Base-by-base conservation (phyloP, 2,888 invertebrate genomes). In the Antheraea yamamai region DNA sequence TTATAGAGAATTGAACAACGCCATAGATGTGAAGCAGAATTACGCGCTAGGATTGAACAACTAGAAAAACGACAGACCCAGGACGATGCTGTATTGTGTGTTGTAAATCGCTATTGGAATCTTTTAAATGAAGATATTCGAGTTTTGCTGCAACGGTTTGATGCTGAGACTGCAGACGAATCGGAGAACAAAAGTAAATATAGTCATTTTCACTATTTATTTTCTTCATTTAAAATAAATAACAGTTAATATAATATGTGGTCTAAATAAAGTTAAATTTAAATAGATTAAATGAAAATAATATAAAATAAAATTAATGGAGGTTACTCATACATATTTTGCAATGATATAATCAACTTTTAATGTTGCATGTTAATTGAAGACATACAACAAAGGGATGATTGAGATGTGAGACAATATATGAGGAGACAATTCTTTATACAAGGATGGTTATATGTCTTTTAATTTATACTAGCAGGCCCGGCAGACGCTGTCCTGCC, bases 61-160 rank as follows among this genome's bases (percentile, higher is more conserved):
- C 91, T 99, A 77, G 99, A 99, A 87, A 98, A 98, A 88, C 95
- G 99, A 2, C 99, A 99, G 91, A 98, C 98, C 14, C 98, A 98
- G 89, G 99, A 99, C 89, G 99, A 99, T 95, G 99, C 99, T 52
- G 99, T 99, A 52, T 95, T 99, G 10, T 99, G 99, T 95, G 99
- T 99, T 75, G 99, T 99, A 14, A 99, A 99, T 94, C 96, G 99
- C 64, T 98, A 98, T 90, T 99, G 99, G 99, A 99, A 98, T 93
- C 97, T 98, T 91, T 95, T 99, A 51, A 99, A 99, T 94, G 99
- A 99, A 94, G 99, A 99, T 89, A 98, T 99, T 81, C 95, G 99
- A 80, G 97, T 99, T 20, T 92, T 99, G 76, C 91, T 99, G 80
- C 99, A 99, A 89, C 96, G 99, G 80, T 99, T 99, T 95, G 99